Evolutionary conservation across 1,140 invertebrate species (phyloP).

Genomic region (Colletes latitarsis): DNA sequence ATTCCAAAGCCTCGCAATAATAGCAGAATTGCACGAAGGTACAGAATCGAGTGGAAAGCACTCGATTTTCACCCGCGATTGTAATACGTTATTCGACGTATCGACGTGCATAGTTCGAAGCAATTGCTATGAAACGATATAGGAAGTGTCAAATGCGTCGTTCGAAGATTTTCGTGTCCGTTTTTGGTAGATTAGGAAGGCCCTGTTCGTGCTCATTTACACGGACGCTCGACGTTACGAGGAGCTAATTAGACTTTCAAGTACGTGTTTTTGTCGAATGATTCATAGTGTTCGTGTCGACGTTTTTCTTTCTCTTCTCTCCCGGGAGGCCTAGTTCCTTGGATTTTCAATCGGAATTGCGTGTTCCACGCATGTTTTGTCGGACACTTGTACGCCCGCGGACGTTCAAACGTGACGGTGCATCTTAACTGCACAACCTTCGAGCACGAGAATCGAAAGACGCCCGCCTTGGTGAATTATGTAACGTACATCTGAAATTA

Average conservation of each 20-base stretch:
- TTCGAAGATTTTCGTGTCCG: slow-evolving; percentile 25
- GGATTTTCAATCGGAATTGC: not conserved
- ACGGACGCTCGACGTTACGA: slow-evolving; percentile 31
- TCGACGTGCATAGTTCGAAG: no score
- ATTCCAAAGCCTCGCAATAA: no score
- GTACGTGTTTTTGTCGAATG: slow-evolving; percentile 16
- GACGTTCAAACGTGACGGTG: slow-evolving; percentile 11
- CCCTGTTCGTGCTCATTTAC: slow-evolving; percentile 26
- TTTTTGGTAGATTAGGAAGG: slow-evolving; percentile 21
- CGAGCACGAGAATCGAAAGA: not conserved
- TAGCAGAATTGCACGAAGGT: no score
- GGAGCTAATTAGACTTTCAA: slow-evolving; percentile 38
- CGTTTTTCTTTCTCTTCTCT: not conserved
- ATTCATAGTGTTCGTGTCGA: slow-evolving; percentile 16
- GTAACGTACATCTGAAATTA: slow-evolving; percentile 8
- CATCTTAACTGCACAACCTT: not conserved
- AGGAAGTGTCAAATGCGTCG: not conserved
- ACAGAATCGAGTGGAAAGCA: no score
- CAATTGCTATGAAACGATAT: no score
- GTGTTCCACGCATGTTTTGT: slow-evolving; percentile 20
- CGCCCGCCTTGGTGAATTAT: slow-evolving; percentile 4
- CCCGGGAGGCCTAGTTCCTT: not conserved
- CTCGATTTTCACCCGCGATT: no score
- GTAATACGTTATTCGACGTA: not conserved
- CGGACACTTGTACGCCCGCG: not conserved